Evolutionary conservation across 2,113 vertebrate genomes (phyloP).

Genomic region (Peromyscus leucopus): DNA sequence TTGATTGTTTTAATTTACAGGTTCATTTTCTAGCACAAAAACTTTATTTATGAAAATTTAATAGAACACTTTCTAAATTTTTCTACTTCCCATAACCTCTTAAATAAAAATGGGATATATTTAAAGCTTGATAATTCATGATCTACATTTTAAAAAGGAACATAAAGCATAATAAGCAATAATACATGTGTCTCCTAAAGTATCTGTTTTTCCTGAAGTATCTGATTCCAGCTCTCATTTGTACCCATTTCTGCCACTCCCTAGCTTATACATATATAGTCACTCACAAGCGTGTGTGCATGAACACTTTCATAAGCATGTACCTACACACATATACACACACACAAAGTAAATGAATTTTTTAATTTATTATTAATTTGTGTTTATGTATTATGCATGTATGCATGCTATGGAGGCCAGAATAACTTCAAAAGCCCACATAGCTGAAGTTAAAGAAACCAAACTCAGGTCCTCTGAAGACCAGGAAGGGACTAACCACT

Average conservation of each 20-base stretch:
- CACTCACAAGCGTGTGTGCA: not conserved
- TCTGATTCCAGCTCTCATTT: not conserved
- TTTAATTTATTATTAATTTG: not conserved
- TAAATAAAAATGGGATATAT: not conserved
- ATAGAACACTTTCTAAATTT: not conserved
- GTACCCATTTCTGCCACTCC: not conserved
- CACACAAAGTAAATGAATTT: not conserved
- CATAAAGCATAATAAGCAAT: not conserved
- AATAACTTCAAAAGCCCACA: not conserved
- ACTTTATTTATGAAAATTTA: conserved; percentile 1
- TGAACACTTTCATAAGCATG: not conserved
- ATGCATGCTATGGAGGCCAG: not conserved
- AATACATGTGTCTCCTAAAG: not conserved
- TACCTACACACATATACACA: not conserved
- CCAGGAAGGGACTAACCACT: not conserved
- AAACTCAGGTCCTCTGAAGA: not conserved
- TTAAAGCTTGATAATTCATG: conserved; percentile 13
- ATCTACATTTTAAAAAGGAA: not conserved
- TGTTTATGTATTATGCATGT: not conserved
- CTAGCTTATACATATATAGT: not conserved
- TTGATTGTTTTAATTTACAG: not conserved
- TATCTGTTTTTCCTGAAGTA: not conserved
- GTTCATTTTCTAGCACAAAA: not conserved
- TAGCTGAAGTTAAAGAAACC: not conserved
- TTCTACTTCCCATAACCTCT: not conserved